Percentiles rank a stretch among this genome's conserved stretches.
These are phyloP conservation scores for Chelonus insularis DNA, from an alignment of 1,140 invertebrate genomes.

Conservation along the genomic window DNA sequence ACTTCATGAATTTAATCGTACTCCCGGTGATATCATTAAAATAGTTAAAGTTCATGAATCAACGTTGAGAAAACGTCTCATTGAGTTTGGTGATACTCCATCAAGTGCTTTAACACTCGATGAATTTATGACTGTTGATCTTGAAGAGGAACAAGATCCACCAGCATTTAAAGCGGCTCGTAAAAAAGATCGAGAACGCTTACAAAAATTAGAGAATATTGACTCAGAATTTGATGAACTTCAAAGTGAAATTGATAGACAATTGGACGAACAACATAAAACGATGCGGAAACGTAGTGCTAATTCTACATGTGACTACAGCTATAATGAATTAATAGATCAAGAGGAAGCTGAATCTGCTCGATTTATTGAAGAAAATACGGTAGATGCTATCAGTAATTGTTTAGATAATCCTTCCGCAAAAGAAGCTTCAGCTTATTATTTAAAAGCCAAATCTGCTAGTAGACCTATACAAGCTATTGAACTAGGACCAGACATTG, in stretches of 20 bases:
- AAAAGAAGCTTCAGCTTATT: slow-evolving; percentile 27
- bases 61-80: slow-evolving; percentile 86
- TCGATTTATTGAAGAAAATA: slow-evolving; percentile 65
- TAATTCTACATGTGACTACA: slow-evolving; percentile 18
- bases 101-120: slow-evolving; percentile 83
- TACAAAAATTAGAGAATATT: slow-evolving; percentile 65
- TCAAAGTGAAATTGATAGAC: slow-evolving; percentile 74
- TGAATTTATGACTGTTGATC: slow-evolving; percentile 95
- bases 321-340: slow-evolving; percentile 29
- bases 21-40: slow-evolving; percentile 86
- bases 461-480: no score
- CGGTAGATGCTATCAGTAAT: slow-evolving; percentile 60
- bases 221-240: slow-evolving; percentile 69
- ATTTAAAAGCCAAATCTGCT: slow-evolving; percentile 17
- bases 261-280: slow-evolving; percentile 66
- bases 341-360: slow-evolving; percentile 58
- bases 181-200: slow-evolving; percentile 80
- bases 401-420: slow-evolving; percentile 47
- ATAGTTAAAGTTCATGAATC: slow-evolving; percentile 96
- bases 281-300: slow-evolving; percentile 58
- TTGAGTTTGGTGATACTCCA: slow-evolving; percentile 95
- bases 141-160: slow-evolving; percentile 96
- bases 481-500: slow-evolving; percentile 51
- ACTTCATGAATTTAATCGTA: slow-evolving; percentile 89
- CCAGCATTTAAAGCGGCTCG: slow-evolving; percentile 90